Conservation (phyloP, 2,797 vertebrate species). For the Tadarida brasiliensis region DNA sequence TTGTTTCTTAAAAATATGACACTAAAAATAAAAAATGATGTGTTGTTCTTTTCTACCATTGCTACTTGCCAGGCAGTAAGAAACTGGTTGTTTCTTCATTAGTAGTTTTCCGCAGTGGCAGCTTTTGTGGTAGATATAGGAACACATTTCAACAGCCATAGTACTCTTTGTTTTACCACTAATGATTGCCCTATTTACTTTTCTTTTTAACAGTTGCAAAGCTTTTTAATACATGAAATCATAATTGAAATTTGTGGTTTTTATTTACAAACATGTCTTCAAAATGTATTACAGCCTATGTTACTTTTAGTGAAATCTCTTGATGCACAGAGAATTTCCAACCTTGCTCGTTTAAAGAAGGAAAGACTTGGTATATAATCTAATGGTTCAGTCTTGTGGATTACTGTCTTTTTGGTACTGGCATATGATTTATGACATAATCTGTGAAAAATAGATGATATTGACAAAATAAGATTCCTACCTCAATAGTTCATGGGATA, state of each 20-base stretch:
- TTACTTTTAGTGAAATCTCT: constrained; percentile 65
- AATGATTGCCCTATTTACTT: constrained; percentile 54
- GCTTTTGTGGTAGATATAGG: background rate
- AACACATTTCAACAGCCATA: constrained; percentile 29
- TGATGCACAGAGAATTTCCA: constrained; percentile 31
- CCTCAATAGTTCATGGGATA: constrained; percentile 80
- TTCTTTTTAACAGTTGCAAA: constrained; percentile 52
- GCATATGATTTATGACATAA: constrained; percentile 64
- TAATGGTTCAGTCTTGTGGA: constrained; percentile 73
- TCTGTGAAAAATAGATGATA: constrained; percentile 74
- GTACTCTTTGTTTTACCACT: constrained; percentile 60
- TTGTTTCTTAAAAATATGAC: constrained; percentile 50
- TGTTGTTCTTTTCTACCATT: background rate
- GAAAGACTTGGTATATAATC: constrained; percentile 45
- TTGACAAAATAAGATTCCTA: constrained; percentile 80
- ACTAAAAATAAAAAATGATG: background rate
- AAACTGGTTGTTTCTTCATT: constrained; percentile 13
- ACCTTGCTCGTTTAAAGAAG: constrained; percentile 37
- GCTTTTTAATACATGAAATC: constrained; percentile 71
- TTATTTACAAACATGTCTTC: constrained; percentile 62
- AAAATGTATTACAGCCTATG: background rate
- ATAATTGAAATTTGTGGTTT: constrained; percentile 70
- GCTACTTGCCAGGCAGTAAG: background rate
- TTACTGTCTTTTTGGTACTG: constrained; percentile 66
- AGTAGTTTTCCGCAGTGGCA: background rate